Percentiles rank a stretch among this genome's conserved stretches.
These are phyloP conservation scores for Micrasema longulum DNA, from an alignment of 1,140 invertebrate species.

Conservation along the genomic window DNA sequence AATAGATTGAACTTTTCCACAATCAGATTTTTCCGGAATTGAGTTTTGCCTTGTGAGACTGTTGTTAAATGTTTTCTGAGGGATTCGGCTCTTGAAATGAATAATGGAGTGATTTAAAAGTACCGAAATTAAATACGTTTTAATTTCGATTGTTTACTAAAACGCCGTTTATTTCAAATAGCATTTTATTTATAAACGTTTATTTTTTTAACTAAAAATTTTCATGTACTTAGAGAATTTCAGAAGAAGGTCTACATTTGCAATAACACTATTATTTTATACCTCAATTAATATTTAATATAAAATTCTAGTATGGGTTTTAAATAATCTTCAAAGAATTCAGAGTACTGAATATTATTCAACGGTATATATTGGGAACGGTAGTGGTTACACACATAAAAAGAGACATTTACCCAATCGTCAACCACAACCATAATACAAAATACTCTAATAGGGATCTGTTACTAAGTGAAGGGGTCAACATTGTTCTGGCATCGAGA, in stretches of 20 bases:
- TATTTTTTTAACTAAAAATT: neutral
- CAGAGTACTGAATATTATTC: no score
- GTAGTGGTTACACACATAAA: no score
- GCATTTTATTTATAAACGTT: neutral
- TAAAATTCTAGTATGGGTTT: neutral
- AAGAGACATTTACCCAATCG: no score
- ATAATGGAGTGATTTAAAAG: conserved; percentile 15
- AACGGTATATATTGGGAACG: no score
- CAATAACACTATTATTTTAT: neutral
- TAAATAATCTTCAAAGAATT: no score
- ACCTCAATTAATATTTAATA: neutral
- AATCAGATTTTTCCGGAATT: conserved; percentile 29
- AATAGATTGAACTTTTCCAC: conserved; percentile 34
- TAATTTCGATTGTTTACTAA: neutral
- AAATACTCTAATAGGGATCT: no score
- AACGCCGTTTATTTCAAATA: neutral
- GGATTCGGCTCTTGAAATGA: neutral
- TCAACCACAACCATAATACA: no score
- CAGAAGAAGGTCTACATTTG: neutral
- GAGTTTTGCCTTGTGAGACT: conserved; percentile 8
- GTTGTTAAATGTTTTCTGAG: conserved; percentile 22
- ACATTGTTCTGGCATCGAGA: no score
- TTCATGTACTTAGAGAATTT: neutral
- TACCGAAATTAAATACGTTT: neutral
- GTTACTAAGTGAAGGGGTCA: no score